These are phyloP conservation scores for Heliconius hewitsoni DNA, from an alignment of 1,140 invertebrate genomes.

Conservation along the genomic window DNA sequence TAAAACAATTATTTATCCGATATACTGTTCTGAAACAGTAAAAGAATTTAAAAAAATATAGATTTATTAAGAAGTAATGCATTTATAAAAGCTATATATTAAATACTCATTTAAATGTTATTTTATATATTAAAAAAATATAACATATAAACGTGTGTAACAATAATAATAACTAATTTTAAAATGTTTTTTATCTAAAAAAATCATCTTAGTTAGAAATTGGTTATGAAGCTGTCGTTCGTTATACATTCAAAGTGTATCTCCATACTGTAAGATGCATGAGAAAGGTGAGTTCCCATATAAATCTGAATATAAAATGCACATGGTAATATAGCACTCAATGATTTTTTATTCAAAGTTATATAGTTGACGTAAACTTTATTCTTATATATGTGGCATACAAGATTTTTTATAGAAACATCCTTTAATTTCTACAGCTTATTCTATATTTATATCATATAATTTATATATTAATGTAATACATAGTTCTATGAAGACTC, in stretches of 20 bases:
- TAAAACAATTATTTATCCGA: not conserved
- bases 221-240: not conserved
- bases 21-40: not conserved
- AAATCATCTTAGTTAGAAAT: not conserved
- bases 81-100: too few relatives aligned
- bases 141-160: too few relatives aligned
- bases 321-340: not conserved
- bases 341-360: not conserved
- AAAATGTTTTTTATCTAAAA: not conserved
- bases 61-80: too few relatives aligned
- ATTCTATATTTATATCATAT: not conserved
- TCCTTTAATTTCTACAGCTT: not conserved
- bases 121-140: too few relatives aligned
- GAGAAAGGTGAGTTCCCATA: not conserved
- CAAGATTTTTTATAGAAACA: not conserved
- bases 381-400: not conserved
- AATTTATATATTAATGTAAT: slow-evolving; percentile 11
- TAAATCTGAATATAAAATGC: not conserved
- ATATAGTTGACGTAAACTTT: not conserved
- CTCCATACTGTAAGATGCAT: not conserved
- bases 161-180: too few relatives aligned
- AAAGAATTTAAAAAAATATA: too few relatives aligned
- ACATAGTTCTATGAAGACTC: slow-evolving; percentile 45
- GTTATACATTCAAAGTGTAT: not conserved
- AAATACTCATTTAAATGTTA: too few relatives aligned